These are phyloP conservation scores for Zaprionus africanus DNA, from an alignment of 1,140 invertebrate genomes.

Conservation along the genomic window DNA sequence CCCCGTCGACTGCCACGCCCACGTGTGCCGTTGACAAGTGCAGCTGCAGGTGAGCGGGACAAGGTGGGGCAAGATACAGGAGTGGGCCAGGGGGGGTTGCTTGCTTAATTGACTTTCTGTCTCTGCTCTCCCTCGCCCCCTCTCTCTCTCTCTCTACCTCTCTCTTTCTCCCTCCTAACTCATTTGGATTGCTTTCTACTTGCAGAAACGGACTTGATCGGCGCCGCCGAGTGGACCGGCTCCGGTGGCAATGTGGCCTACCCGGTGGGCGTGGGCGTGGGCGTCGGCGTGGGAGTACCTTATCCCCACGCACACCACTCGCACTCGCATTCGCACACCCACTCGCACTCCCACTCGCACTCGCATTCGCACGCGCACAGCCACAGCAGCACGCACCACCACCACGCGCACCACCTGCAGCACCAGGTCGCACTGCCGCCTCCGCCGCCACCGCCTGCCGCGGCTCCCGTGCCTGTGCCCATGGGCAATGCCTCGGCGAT, in stretches of 20 bases:
- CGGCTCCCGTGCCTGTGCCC: conserved; percentile 82
- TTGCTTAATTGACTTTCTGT: conserved; percentile 52
- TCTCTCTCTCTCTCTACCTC: neutral
- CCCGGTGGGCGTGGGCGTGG: conserved; percentile 48
- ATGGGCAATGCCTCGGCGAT: conserved; percentile 49
- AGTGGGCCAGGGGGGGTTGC: conserved; percentile 3
- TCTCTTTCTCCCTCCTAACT: neutral
- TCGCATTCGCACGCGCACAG: conserved; percentile 51
- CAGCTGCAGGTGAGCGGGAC: neutral
- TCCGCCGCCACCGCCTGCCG: conserved; percentile 83
- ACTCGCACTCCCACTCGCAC: conserved; percentile 78
- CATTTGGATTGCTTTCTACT: conserved; percentile 18
- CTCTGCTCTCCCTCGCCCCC: neutral
- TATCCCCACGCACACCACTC: conserved; percentile 85
- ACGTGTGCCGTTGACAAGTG: conserved; percentile 62
- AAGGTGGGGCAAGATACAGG: neutral
- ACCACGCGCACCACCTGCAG: conserved; percentile 48
- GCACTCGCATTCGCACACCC: conserved; percentile 53
- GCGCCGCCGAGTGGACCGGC: conserved; percentile 84
- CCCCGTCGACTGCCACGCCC: conserved; percentile 46
- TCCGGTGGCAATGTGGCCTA: conserved; percentile 57
- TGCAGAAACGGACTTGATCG: conserved; percentile 84
- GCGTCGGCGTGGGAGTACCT: conserved; percentile 72
- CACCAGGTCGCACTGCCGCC: conserved; percentile 81
- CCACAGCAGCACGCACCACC: conserved; percentile 45